Conservation (phyloP, 1,140 invertebrate genomes). For the Hyposmocoma kahamanoa region DNA sequence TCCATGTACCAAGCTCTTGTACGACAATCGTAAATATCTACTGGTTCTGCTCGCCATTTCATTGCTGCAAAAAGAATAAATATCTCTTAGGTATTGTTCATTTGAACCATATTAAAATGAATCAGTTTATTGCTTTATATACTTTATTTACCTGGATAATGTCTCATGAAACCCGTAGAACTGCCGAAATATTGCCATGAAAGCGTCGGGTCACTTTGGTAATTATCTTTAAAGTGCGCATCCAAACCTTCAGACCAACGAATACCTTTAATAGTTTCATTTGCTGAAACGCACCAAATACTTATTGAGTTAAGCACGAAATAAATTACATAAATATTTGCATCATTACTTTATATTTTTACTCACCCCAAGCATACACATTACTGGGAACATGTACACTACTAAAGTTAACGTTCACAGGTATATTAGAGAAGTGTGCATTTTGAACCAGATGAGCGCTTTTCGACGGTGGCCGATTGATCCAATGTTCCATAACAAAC, state of each 20-base stretch:
- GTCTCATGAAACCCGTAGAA: constrained; percentile 94
- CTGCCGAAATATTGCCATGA: constrained; percentile 99
- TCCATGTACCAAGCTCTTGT: constrained; percentile 96
- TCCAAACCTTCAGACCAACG: constrained; percentile 91
- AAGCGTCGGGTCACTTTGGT: constrained; percentile 88
- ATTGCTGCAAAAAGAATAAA: constrained; percentile 56
- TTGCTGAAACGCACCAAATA: constrained; percentile 75
- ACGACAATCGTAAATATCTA: constrained; percentile 92
- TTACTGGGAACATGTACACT: constrained; percentile 97
- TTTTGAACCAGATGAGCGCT: constrained; percentile 76
- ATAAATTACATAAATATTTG: too few species aligned
- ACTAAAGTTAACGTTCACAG: constrained; percentile 88
- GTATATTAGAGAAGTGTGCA: constrained; percentile 84
- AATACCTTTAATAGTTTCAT: constrained; percentile 80
- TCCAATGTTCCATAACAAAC: constrained; percentile 71
- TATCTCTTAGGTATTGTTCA: too few species aligned
- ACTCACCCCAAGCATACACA: constrained; percentile 91
- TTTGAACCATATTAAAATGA: background rate
- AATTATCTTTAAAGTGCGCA: constrained; percentile 90
- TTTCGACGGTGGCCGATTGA: constrained; percentile 70
- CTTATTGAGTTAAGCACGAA: too few species aligned
- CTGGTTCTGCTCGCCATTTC: constrained; percentile 81
- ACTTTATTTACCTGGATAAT: constrained; percentile 85
- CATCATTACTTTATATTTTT: too few species aligned
- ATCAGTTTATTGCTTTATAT: background rate